Conservation (phyloP, 2,113 vertebrate species). For the Gasterosteus nipponicus region DNA sequence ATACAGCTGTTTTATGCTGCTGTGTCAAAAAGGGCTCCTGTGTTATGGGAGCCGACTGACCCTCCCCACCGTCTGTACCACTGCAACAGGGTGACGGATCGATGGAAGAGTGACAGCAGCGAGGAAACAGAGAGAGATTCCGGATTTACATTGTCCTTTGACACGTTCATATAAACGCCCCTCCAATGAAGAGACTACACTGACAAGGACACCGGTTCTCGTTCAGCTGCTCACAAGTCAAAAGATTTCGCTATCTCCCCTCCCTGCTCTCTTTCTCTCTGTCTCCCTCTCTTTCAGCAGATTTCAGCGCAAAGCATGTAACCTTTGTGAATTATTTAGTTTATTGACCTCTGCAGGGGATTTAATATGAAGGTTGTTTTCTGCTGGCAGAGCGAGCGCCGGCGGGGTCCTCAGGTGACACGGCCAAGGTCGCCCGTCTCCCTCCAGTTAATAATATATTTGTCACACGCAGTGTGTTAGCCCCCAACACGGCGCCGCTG, state of each 20-base stretch:
- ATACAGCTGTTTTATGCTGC: constrained; percentile 32
- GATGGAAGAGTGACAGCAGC: constrained; percentile 71
- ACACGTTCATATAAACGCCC: constrained; percentile 69
- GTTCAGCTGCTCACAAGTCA: constrained; percentile 71
- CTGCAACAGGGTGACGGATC: constrained; percentile 67
- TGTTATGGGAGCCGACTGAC: constrained; percentile 53
- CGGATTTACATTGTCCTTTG: constrained; percentile 75
- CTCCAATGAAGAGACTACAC: constrained; percentile 68
- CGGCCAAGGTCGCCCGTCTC: constrained; percentile 81
- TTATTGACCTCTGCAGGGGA: constrained; percentile 86
- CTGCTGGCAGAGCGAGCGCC: constrained; percentile 78
- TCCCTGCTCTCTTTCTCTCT: constrained; percentile 30
- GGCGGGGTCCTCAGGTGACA: constrained; percentile 85
- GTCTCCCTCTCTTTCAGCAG: constrained; percentile 67
- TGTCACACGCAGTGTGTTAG: constrained; percentile 80
- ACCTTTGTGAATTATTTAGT: constrained; percentile 89
- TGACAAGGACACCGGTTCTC: constrained; percentile 73
- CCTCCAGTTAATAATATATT: constrained; percentile 85
- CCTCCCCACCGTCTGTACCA: constrained; percentile 40
- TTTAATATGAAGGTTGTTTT: constrained; percentile 86
- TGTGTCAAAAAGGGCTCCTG: constrained; percentile 45
- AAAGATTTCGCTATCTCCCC: constrained; percentile 70
- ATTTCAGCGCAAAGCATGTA: constrained; percentile 80
- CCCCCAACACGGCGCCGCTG: constrained; percentile 68
- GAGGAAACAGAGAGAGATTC: constrained; percentile 75